phyloP scores from a whole-genome alignment of 2,797 vertebrate genomes.

The Trematomus bernacchii region DNA sequence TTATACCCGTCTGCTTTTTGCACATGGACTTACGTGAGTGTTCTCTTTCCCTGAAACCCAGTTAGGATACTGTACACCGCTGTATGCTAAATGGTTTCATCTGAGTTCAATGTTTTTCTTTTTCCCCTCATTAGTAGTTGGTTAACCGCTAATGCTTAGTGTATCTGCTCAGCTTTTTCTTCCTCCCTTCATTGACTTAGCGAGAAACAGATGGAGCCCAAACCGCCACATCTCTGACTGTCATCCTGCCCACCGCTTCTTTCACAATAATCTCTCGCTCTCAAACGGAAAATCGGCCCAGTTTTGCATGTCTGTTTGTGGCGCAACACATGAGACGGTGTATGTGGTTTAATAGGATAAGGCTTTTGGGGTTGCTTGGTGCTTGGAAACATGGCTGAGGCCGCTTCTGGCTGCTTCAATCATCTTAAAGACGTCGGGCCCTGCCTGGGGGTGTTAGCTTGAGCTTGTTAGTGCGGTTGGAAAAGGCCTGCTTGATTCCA shows the following conservation, averaged over 20 bases:
- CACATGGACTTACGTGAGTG: constrained; percentile 75
- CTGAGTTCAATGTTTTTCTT: constrained; percentile 84
- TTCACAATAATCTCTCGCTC: constrained; percentile 75
- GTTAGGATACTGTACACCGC: constrained; percentile 68
- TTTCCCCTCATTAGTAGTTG: constrained; percentile 86
- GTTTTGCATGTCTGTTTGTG: constrained; percentile 77
- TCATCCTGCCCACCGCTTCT: constrained; percentile 69
- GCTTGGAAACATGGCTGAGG: constrained; percentile 74
- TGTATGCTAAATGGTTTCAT: constrained; percentile 82
- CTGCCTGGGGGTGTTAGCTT: constrained; percentile 61
- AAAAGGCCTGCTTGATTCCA: constrained; percentile 57
- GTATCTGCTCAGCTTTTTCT: constrained; percentile 81
- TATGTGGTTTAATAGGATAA: constrained; percentile 79
- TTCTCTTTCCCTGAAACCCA: constrained; percentile 76
- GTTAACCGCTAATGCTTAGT: constrained; percentile 86
- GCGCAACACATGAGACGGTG: constrained; percentile 69
- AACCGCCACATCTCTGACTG: constrained; percentile 55
- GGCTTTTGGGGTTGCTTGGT: constrained; percentile 65
- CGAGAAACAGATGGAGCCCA: constrained; percentile 81
- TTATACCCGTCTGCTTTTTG: constrained; percentile 74
- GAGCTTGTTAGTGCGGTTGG: constrained; percentile 70
- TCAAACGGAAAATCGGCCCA: constrained; percentile 77
- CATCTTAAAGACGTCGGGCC: constrained; percentile 57
- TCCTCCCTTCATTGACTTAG: constrained; percentile 77
- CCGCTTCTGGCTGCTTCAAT: constrained; percentile 68